A percentile compares a stretch with the other conserved stretches of the same genome.
Conservation (phyloP, 1,140 invertebrate genomes). For the Bombus impatiens region DNA sequence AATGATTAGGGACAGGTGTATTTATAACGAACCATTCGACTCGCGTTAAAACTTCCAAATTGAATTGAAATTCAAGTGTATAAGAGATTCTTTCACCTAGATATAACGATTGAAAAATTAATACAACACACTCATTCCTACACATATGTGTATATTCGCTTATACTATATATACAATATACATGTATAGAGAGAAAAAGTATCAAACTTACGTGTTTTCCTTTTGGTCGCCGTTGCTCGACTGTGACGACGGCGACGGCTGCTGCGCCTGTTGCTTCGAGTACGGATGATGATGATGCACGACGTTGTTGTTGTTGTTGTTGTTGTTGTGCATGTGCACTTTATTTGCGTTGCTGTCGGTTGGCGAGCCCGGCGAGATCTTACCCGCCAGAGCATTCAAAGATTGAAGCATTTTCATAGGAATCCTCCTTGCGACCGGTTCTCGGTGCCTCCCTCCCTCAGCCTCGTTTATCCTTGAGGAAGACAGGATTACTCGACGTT, state of each 20-base stretch:
- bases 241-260: constrained; percentile 65
- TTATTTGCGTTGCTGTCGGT: constrained; percentile 82
- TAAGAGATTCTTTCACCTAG: not conserved
- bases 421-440: constrained; percentile 67
- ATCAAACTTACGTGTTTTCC: constrained; percentile 79
- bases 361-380: constrained; percentile 88
- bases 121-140: too few species aligned
- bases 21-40: too few species aligned
- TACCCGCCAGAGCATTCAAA: constrained; percentile 90
- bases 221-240: constrained; percentile 78
- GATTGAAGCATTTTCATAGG: constrained; percentile 88
- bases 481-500: constrained; percentile 72
- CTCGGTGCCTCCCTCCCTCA: constrained; percentile 69
- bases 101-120: not conserved
- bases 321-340: constrained; percentile 84
- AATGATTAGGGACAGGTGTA: too few species aligned
- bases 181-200: not conserved
- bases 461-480: constrained; percentile 69
- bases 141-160: too few species aligned
- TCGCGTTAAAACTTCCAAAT: too few species aligned
- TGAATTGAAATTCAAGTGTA: too few species aligned
- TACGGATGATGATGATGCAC: constrained; percentile 76
- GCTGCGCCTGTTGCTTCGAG: constrained; percentile 75
- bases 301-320: constrained; percentile 79
- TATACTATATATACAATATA: not conserved